Percentiles rank a stretch among this genome's conserved stretches.
Evolutionary conservation across 2,888 invertebrate species (phyloP).

Genomic region (Agrotis clavis): DNA sequence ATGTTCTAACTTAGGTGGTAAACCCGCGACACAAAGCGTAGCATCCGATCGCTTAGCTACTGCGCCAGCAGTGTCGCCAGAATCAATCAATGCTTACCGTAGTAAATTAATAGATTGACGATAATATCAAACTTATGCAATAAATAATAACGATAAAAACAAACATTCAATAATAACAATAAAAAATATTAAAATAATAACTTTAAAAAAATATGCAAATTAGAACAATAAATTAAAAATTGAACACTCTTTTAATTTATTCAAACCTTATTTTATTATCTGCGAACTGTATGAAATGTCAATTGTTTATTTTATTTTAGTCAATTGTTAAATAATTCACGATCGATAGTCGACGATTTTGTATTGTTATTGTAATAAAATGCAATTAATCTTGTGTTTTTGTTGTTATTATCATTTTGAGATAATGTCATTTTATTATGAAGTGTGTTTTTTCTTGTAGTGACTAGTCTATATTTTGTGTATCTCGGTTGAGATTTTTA

Average conservation of each 20-base stretch:
- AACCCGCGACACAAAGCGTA: no score
- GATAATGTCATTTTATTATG: constrained; percentile 42
- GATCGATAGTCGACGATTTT: constrained; percentile 58
- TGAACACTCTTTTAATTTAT: constrained; percentile 82
- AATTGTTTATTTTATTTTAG: constrained; percentile 78
- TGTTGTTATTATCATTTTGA: constrained; percentile 46
- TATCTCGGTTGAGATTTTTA: no score
- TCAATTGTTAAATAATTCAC: constrained; percentile 65
- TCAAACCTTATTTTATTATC: constrained; percentile 89
- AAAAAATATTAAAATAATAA: constrained; percentile 35
- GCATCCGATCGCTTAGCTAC: no score
- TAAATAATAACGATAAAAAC: constrained; percentile 27
- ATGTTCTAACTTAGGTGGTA: no score
- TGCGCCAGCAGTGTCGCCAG: no score
- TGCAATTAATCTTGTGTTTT: constrained; percentile 85
- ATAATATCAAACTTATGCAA: background rate
- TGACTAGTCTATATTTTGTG: background rate
- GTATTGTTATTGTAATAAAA: constrained; percentile 82
- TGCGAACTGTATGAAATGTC: constrained; percentile 82
- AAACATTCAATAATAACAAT: constrained; percentile 55
- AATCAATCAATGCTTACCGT: no score
- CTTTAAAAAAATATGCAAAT: constrained; percentile 61
- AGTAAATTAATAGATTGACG: background rate
- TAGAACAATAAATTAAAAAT: constrained; percentile 65
- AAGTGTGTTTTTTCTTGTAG: constrained; percentile 21